phyloP scores from a whole-genome alignment of 2,113 vertebrate genomes.

The Sinocyclocheilus anshuiensis region DNA sequence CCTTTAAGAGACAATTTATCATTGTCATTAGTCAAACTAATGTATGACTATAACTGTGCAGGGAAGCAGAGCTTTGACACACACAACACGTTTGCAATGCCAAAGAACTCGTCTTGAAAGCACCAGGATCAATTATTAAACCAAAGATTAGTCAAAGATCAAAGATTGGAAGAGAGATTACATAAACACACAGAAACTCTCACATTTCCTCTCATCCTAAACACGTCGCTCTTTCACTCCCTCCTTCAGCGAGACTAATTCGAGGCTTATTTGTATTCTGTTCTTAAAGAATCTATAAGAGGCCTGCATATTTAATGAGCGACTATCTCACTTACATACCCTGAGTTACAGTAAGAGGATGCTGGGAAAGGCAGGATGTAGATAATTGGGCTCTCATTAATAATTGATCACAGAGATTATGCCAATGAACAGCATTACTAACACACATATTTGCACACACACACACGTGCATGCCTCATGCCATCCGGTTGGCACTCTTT shows the following conservation, averaged over 20 bases:
- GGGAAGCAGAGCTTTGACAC: background rate
- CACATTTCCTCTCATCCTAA: conserved; percentile 16
- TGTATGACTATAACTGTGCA: background rate
- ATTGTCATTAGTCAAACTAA: too few relatives aligned
- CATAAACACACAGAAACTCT: conserved; percentile 1
- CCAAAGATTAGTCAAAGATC: conserved; percentile 35
- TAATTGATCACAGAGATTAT: conserved; percentile 49
- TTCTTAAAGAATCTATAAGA: conserved; percentile 17
- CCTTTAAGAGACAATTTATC: background rate
- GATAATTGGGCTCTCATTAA: conserved; percentile 52
- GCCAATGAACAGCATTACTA: conserved; percentile 39
- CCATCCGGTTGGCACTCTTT: conserved; percentile 13
- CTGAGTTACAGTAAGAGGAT: conserved; percentile 29
- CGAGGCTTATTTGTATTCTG: conserved; percentile 22
- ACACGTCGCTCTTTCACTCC: background rate
- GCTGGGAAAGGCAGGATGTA: conserved; percentile 35
- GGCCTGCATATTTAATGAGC: conserved; percentile 31
- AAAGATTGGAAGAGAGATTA: conserved; percentile 27
- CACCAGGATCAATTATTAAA: conserved; percentile 29
- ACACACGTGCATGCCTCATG: background rate
- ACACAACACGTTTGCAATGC: conserved; percentile 1
- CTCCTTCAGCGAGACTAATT: background rate
- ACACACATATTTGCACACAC: conserved; percentile 41
- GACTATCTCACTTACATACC: conserved; percentile 11
- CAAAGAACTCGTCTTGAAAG: background rate